Conservation (phyloP, 2,113 vertebrate genomes). For the Daubentonia madagascariensis region DNA sequence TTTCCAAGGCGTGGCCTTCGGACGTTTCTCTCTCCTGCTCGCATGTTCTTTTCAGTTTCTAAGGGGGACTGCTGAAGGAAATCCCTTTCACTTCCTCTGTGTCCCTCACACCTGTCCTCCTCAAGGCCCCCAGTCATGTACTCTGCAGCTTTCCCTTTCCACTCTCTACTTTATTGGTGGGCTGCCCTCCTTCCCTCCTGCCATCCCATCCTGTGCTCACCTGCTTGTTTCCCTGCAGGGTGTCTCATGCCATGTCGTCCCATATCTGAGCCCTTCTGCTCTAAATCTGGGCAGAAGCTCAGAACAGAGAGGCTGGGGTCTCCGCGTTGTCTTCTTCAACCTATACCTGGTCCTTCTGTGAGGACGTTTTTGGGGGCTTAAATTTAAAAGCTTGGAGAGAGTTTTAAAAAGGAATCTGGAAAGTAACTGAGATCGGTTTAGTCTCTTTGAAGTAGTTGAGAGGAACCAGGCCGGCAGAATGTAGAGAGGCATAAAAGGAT, state of each 20-base stretch:
- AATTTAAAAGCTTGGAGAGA: background rate
- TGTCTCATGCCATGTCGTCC: too few relatives aligned
- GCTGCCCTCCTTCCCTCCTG: background rate
- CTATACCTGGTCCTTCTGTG: background rate
- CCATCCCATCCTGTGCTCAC: fast-evolving
- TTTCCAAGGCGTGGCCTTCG: background rate
- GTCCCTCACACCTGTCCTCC: background rate
- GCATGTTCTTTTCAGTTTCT: background rate
- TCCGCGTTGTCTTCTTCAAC: background rate
- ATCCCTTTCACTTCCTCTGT: background rate
- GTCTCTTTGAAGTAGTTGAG: background rate
- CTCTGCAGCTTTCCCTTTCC: too few relatives aligned
- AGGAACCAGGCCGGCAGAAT: background rate
- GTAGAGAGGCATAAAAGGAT: background rate
- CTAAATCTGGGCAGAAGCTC: background rate
- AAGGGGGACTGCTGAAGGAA: background rate
- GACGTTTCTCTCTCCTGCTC: background rate
- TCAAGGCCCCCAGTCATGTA: background rate
- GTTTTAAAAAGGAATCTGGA: background rate
- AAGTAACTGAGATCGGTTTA: background rate
- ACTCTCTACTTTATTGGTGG: background rate
- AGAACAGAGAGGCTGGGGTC: background rate
- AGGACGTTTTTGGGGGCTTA: background rate
- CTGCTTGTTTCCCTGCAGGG: background rate
- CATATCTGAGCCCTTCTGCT: background rate